Conservation (phyloP, 2,888 invertebrate genomes). For the Pristionchus mayeri region DNA sequence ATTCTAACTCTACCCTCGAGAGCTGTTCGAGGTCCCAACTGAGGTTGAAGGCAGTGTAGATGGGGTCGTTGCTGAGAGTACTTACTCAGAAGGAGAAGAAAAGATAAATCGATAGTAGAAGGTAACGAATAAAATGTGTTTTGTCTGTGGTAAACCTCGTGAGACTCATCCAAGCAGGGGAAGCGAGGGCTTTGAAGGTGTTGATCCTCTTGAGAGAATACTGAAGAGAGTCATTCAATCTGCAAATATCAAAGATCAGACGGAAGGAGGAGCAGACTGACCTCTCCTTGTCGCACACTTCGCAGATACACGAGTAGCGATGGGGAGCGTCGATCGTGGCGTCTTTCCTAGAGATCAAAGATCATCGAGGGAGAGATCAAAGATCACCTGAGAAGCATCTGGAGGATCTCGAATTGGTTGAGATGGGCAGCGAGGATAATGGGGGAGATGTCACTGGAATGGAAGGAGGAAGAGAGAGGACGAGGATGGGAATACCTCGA, state of each 20-base stretch:
- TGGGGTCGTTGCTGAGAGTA: conserved; percentile 78
- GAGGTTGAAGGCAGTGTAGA: conserved; percentile 79
- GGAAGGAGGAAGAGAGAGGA: not conserved
- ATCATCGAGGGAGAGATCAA: not conserved
- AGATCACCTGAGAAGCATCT: conserved; percentile 77
- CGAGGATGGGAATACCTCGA: conserved; percentile 69
- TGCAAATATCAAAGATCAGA: conserved; percentile 76
- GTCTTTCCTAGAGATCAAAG: conserved; percentile 68
- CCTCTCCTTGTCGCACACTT: conserved; percentile 63
- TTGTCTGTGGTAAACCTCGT: conserved; percentile 71
- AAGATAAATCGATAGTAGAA: not conserved
- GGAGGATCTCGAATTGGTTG: conserved; percentile 81
- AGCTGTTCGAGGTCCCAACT: conserved; percentile 80
- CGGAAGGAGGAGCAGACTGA: conserved; percentile 52
- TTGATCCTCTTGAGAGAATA: conserved; percentile 78
- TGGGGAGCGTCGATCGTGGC: conserved; percentile 74
- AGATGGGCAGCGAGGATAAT: conserved; percentile 73
- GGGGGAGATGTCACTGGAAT: conserved; percentile 71
- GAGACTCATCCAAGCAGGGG: conserved; percentile 81
- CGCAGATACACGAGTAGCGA: conserved; percentile 64
- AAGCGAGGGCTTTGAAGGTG: conserved; percentile 80
- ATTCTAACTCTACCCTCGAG: conserved; percentile 79
- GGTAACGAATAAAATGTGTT: not conserved
- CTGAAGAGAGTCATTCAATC: conserved; percentile 78
- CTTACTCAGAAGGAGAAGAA: not conserved